Evolutionary conservation across 2,888 invertebrate species (phyloP).

Genomic region (Drosophila anomelani): DNA sequence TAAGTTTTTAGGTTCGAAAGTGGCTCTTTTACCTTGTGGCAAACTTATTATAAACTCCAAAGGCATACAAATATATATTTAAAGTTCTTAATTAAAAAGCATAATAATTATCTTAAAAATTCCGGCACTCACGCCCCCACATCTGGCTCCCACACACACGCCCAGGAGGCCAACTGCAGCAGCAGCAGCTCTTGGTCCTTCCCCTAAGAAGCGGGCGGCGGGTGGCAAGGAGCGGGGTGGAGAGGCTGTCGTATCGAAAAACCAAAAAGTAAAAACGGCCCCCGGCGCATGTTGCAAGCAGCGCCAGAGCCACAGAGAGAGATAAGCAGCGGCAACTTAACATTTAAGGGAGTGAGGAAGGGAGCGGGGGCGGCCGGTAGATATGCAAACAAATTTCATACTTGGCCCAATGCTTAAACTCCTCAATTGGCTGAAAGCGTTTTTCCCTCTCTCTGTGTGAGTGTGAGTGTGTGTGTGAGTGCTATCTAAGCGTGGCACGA

Average conservation of each 20-base stretch:
- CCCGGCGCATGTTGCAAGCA: slow-evolving; percentile 78
- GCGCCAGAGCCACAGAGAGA: slow-evolving; percentile 58
- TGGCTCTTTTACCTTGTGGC: background rate
- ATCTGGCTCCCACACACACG: slow-evolving; percentile 40
- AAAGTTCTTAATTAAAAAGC: background rate
- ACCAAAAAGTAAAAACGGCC: slow-evolving; percentile 77
- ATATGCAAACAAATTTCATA: slow-evolving; percentile 76
- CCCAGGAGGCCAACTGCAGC: slow-evolving; percentile 47
- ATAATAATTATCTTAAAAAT: background rate
- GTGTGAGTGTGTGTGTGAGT: slow-evolving; percentile 44
- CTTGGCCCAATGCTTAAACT: slow-evolving; percentile 81
- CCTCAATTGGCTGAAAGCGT: slow-evolving; percentile 80
- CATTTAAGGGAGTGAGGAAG: slow-evolving; percentile 23
- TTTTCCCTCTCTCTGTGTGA: slow-evolving; percentile 46
- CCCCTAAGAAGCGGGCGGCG: slow-evolving; percentile 10
- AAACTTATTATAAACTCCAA: background rate
- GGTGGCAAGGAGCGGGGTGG: slow-evolving; percentile 1
- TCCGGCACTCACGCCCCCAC: slow-evolving; percentile 24
- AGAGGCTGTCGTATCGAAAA: slow-evolving; percentile 70
- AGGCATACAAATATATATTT: background rate
- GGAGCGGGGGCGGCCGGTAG: background rate
- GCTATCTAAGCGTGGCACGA: slow-evolving; percentile 81
- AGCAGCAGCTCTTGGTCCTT: slow-evolving; percentile 40
- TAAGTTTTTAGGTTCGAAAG: background rate
- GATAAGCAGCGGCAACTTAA: slow-evolving; percentile 68